Conservation (phyloP, 23 tunicate species). For the Phallusia fumigata region DNA sequence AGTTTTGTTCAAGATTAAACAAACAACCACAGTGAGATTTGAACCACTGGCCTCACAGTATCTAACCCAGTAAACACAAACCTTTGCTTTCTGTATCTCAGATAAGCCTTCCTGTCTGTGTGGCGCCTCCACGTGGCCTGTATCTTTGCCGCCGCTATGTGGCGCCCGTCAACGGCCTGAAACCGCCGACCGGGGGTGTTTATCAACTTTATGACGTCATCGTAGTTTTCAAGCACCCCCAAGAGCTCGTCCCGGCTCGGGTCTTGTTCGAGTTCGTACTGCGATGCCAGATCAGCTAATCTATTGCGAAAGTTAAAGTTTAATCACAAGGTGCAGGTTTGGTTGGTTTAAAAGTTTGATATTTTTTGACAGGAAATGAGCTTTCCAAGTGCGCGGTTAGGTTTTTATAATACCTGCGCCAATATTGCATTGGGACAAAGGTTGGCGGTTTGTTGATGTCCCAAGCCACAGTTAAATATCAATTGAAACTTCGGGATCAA, state of each 20-base stretch:
- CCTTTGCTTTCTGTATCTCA: conserved; percentile 75
- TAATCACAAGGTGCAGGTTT: no score
- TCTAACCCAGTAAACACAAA: neutral
- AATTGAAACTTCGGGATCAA: no score
- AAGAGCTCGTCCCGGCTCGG: conserved; percentile 67
- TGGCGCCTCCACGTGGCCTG: conserved; percentile 84
- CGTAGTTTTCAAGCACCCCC: conserved; percentile 64
- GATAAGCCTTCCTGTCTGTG: conserved; percentile 66
- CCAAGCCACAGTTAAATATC: no score
- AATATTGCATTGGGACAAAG: no score
- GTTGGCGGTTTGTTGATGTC: no score
- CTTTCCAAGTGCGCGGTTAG: no score
- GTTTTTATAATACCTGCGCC: no score
- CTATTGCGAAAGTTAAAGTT: neutral
- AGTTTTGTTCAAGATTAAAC: neutral
- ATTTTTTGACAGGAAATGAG: no score
- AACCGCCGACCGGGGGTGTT: conserved; percentile 70
- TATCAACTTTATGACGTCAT: conserved; percentile 54
- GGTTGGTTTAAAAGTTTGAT: no score
- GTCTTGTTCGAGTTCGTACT: conserved; percentile 62
- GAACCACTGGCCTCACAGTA: no score
- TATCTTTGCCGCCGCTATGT: conserved; percentile 77
- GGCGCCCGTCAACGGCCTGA: conserved; percentile 51
- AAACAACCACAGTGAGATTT: no score
- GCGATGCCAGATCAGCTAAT: conserved; percentile 68